These are phyloP conservation scores for Cygnus buccinator DNA, from an alignment of 2,113 vertebrate species.

Conservation along the genomic window DNA sequence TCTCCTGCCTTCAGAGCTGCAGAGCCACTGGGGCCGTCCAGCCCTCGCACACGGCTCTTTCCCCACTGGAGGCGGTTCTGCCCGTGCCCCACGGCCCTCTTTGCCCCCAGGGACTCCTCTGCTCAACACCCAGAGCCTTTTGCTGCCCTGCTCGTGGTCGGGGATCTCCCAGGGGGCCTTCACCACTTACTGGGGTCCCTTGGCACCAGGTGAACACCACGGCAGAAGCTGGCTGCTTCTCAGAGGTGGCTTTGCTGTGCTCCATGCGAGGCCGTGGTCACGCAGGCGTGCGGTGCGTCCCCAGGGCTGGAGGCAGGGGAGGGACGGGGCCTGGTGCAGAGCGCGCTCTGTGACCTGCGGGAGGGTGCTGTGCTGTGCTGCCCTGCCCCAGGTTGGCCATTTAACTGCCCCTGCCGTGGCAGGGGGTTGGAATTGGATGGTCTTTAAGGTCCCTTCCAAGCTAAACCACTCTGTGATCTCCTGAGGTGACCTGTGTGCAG, in stretches of 20 bases:
- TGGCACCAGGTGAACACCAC: neutral
- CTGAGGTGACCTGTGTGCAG: neutral
- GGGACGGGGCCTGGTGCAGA: neutral
- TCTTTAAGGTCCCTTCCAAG: no score
- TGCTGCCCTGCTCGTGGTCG: fast-evolving
- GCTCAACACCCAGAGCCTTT: neutral
- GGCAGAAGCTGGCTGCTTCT: neutral
- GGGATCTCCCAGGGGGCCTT: neutral
- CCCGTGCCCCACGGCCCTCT: fast-evolving
- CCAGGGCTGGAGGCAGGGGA: neutral
- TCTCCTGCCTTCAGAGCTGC: neutral
- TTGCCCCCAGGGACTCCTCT: neutral
- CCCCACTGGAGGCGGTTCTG: neutral
- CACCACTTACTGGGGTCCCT: neutral
- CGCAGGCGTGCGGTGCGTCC: neutral
- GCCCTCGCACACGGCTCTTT: constrained; percentile 1
- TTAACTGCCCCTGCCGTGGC: no score
- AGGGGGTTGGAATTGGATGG: no score
- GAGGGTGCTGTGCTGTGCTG: neutral
- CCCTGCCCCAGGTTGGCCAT: neutral
- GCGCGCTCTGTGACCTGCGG: fast-evolving
- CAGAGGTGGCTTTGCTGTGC: neutral
- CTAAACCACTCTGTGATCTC: neutral
- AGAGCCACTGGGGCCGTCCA: neutral
- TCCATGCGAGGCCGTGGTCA: fast-evolving